Evolutionary conservation across 2,797 vertebrate genomes (phyloP).

Genomic region (Graptemys geographica): DNA sequence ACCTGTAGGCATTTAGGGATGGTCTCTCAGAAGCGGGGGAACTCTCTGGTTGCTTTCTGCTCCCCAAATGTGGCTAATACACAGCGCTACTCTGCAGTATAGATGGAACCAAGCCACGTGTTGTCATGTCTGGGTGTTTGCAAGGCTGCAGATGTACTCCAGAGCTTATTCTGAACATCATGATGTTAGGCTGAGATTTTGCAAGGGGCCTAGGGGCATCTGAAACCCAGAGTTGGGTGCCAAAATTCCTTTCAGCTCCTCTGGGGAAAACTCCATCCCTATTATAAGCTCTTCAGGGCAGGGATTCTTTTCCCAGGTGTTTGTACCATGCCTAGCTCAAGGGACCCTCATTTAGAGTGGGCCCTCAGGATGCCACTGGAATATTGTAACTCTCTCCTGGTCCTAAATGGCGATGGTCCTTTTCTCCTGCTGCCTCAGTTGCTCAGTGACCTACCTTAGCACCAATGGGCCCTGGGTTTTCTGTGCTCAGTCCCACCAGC

Average conservation of each 20-base stretch:
- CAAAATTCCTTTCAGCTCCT: not conserved
- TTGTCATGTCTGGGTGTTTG: not conserved
- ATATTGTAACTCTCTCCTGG: not conserved
- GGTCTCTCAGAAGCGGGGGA: not conserved
- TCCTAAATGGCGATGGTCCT: not conserved
- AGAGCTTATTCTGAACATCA: not conserved
- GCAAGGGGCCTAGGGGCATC: not conserved
- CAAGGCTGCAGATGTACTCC: not conserved
- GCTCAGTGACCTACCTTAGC: not conserved
- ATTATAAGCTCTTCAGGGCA: not conserved
- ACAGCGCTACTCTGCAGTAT: not conserved
- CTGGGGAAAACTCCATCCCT: not conserved
- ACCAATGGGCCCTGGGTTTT: not conserved
- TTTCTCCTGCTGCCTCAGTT: not conserved
- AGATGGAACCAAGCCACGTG: not conserved
- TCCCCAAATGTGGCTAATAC: not conserved
- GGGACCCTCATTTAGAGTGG: not conserved
- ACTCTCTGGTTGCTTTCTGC: not conserved
- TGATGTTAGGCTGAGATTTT: not conserved
- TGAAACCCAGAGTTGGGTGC: not conserved
- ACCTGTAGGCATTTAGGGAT: not conserved
- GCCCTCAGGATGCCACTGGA: not conserved
- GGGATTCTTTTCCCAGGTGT: not conserved
- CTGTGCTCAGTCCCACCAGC: not conserved
- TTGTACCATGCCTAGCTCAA: not conserved